Conservation (phyloP, 2,797 vertebrate genomes). For the Argyrosomus regius region DNA sequence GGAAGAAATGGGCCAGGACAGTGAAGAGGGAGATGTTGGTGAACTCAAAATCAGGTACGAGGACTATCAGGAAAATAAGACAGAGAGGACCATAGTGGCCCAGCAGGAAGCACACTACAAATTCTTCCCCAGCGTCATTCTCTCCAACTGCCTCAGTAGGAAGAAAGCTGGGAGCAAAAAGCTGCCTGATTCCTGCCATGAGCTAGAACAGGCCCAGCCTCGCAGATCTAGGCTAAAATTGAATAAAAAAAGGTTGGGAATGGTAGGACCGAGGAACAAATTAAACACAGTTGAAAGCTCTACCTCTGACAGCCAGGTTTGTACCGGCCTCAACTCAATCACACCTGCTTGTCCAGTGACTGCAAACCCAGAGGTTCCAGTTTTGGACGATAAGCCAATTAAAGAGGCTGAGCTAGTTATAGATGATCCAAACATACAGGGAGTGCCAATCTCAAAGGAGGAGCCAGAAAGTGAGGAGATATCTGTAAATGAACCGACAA, state of each 20-base stretch:
- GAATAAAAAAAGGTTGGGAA: constrained; percentile 87
- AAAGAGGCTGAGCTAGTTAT: constrained; percentile 22
- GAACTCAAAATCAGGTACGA: constrained; percentile 98
- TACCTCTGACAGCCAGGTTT: constrained; percentile 81
- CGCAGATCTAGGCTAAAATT: constrained; percentile 91
- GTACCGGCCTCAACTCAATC: constrained; percentile 67
- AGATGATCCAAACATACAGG: constrained; percentile 25
- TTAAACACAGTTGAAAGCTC: constrained; percentile 83
- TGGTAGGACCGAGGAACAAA: constrained; percentile 77
- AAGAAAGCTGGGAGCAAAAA: constrained; percentile 86
- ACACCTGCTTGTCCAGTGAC: constrained; percentile 33
- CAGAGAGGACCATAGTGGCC: constrained; percentile 92
- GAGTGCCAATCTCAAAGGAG: constrained; percentile 1
- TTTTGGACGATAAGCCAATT: constrained; percentile 39
- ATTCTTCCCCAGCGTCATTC: constrained; percentile 98
- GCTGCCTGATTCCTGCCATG: constrained; percentile 76
- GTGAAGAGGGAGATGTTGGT: constrained; percentile 91
- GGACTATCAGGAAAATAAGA: constrained; percentile 97
- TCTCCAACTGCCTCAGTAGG: constrained; percentile 96
- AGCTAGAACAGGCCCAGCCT: constrained; percentile 85
- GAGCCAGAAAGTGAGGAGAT: constrained; percentile 39
- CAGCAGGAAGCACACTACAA: constrained; percentile 98
- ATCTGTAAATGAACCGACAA: constrained; percentile 38
- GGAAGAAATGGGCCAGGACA: constrained; percentile 80
- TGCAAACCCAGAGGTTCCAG: constrained; percentile 52